A percentile compares a stretch with the other conserved stretches of the same genome.
These are phyloP conservation scores for Andrena dorsata DNA, from an alignment of 2,888 invertebrate species.

Conservation along the genomic window DNA sequence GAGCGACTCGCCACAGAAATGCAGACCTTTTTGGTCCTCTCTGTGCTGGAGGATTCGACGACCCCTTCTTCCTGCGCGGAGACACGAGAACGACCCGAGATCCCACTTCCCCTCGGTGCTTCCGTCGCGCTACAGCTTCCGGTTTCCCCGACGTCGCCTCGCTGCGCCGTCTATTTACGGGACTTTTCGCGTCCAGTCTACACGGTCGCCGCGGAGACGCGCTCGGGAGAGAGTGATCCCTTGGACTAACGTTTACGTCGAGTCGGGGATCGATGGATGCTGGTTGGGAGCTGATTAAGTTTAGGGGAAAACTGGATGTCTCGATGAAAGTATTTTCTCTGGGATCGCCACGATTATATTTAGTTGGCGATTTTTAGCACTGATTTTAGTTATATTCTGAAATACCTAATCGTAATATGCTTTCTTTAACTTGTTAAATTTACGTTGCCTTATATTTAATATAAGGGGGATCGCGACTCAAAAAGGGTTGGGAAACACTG, in stretches of 20 bases:
- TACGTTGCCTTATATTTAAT: no score
- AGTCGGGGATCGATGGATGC: neutral
- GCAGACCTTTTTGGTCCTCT: neutral
- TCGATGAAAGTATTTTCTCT: no score
- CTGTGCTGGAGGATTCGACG: neutral
- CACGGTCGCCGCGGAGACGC: neutral
- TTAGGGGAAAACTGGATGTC: no score
- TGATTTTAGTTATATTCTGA: no score
- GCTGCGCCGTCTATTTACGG: constrained; percentile 35
- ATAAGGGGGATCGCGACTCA: no score
- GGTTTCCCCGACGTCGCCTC: constrained; percentile 19
- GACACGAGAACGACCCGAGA: neutral
- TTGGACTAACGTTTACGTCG: neutral
- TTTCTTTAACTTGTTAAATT: no score
- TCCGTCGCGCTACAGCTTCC: constrained; percentile 26
- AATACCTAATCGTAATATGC: no score
- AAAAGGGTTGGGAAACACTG: no score
- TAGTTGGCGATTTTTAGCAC: no score
- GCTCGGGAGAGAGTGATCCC: neutral
- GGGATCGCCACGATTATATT: no score
- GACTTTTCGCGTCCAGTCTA: neutral
- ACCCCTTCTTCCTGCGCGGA: neutral
- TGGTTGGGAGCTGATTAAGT: no score
- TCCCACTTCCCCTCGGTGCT: constrained; percentile 1
- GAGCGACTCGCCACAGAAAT: neutral